Base-by-base conservation (phyloP, 2,888 invertebrate genomes). In the Campaea margaritaria region DNA sequence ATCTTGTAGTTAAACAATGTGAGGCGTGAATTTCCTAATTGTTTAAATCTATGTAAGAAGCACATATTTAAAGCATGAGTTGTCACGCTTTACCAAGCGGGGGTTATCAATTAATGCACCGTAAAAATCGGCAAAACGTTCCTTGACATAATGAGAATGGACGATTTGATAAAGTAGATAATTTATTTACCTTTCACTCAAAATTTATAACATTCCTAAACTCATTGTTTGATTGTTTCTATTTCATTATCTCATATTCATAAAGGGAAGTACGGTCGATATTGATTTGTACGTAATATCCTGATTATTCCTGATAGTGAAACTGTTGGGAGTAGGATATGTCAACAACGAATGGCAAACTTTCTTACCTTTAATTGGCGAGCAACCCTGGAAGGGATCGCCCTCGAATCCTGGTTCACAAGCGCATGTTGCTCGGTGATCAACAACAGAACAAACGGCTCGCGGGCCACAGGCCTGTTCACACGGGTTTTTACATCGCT, bases 401-500 rank as follows among this genome's bases (percentile, higher is more conserved):
- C 95, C 95, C 66, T 93, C 93, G 65, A 93, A 87, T 51, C 93
- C 94, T 3, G 87, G 81, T 58, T 93, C 93, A 72, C 95, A 95
- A 13, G 93, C 90, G 73, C 95, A 96, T 13, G 93, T 93, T 0
- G 95, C 95, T 21, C 93, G 93, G 76, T 95, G 95, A 73, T 94
- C 94, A 43, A 95, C 93, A 11, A 94, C 94, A 36, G 89, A 87
- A 80, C 95, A 94, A 55, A 93, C 74, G 46, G 95, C 93, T 58
- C 86, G 83, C 56, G 89, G 74, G 46, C 95, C 95, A 76, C 95
- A 96, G 2, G 95, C 94, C 65, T 95, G 95, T 42, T 93, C 91
- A 72, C 96, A 96, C 0, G 95, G 95, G 72, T 95, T 93, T 65
- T 91, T 90, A 79, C 95, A 95, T 71, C 91, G 93, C 74, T 94